These are phyloP conservation scores for Cremastinae sp. DNA, from an alignment of 2,888 invertebrate species.

Conservation along the genomic window DNA sequence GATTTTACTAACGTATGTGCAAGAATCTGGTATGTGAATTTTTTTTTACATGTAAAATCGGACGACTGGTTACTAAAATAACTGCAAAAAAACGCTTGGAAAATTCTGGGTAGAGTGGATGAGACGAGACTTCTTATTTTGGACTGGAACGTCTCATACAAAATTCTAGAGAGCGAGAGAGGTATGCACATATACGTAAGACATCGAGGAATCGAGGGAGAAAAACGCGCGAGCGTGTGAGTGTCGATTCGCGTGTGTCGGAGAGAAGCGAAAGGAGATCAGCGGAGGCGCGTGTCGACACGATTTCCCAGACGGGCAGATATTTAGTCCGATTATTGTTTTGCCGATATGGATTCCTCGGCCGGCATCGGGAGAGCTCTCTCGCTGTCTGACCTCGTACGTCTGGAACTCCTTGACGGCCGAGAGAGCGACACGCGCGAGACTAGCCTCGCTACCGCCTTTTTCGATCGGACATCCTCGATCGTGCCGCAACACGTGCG, in stretches of 20 bases:
- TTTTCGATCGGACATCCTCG: not conserved
- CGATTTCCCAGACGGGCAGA: slow-evolving; percentile 50
- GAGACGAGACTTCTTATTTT: slow-evolving; percentile 21
- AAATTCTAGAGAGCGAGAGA: slow-evolving; percentile 1
- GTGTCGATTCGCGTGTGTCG: not conserved
- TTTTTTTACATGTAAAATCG: too few relatives aligned
- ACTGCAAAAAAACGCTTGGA: not conserved
- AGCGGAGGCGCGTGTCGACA: slow-evolving; percentile 44
- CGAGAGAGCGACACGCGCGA: slow-evolving; percentile 36
- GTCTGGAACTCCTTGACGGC: slow-evolving; percentile 46
- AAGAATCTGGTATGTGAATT: too few relatives aligned
- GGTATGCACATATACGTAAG: not conserved
- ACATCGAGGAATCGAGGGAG: not conserved
- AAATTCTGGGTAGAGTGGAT: not conserved
- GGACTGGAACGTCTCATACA: slow-evolving; percentile 16
- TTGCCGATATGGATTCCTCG: slow-evolving; percentile 69
- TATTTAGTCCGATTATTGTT: slow-evolving; percentile 69
- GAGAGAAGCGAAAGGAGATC: slow-evolving; percentile 47
- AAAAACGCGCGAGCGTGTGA: slow-evolving; percentile 5
- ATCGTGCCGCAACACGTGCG: slow-evolving; percentile 30
- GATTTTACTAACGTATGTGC: too few relatives aligned
- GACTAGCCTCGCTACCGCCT: not conserved
- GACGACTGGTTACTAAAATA: too few relatives aligned
- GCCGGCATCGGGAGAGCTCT: slow-evolving; percentile 45
- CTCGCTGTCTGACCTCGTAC: slow-evolving; percentile 59